A percentile compares a stretch with the other conserved stretches of the same genome.
Conservation (phyloP, 2,888 invertebrate genomes). For the Lasiommata megera region DNA sequence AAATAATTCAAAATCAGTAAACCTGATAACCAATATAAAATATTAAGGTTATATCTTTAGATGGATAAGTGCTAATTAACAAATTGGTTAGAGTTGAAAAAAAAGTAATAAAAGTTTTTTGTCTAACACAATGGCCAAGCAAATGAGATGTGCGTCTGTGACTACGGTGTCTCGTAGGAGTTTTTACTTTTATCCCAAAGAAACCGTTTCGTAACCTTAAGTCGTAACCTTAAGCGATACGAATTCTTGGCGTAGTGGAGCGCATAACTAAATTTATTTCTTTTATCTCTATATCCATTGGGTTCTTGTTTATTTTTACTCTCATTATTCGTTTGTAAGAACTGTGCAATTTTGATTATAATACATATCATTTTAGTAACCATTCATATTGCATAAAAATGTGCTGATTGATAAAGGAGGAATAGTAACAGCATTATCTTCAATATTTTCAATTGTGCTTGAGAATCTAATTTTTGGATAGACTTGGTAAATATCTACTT, state of each 20-base stretch:
- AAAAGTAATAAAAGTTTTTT: neutral
- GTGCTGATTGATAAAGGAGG: too few relatives aligned
- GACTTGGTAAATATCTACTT: too few relatives aligned
- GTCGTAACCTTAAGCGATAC: slow-evolving; percentile 6
- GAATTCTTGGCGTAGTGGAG: neutral
- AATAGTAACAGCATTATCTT: too few relatives aligned
- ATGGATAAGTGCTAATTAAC: too few relatives aligned
- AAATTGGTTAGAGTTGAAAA: neutral
- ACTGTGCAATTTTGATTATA: neutral
- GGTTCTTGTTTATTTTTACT: neutral
- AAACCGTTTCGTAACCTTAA: slow-evolving; percentile 3
- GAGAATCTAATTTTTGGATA: too few relatives aligned
- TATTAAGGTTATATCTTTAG: too few relatives aligned
- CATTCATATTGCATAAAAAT: too few relatives aligned
- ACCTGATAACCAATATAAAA: too few relatives aligned
- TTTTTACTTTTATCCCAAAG: slow-evolving; percentile 8
- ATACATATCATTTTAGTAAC: too few relatives aligned
- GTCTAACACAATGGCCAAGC: neutral
- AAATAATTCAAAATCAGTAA: too few relatives aligned
- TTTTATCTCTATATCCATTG: neutral
- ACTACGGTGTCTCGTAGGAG: neutral
- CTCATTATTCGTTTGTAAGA: neutral
- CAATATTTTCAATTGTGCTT: too few relatives aligned
- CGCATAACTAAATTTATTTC: neutral
- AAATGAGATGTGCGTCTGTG: neutral